Evolutionary conservation across 1,140 invertebrate genomes (phyloP), one percentile per base, ranked within the genome.

Genomic region (Phenacoccus solenopsis): DNA sequence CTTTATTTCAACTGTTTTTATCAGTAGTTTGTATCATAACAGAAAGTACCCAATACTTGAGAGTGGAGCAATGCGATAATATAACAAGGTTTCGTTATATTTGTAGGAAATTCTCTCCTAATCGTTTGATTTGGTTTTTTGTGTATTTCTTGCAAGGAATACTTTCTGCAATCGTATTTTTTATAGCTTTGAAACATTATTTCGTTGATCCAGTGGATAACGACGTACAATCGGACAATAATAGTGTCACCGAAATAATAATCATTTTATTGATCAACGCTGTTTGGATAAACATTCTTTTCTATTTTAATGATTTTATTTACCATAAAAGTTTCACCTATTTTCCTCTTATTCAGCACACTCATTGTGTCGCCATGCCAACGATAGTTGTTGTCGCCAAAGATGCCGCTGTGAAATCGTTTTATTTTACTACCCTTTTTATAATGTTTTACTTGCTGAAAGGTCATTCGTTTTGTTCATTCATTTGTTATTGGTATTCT

Each of bases 301-400:
- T 64, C 25, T 64, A 24, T 25, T 27, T 64, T 24, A 25, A 64
- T 3, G 59, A 64, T 25, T 64, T 27, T 10, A 27, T 64, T 16
- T 64, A 64, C 16, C 59, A 64, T 24, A 22, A 64, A 25, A 64
- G 59, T 64, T 64, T 64, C 59, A 64, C 22, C 4, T 64, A 64
- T 16, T 64, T 64, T 27, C 25, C 59, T 10, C 20, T 64, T 4
- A 16, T 64, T 10, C 59, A 64, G 16, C 21, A 64, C 10, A 64
- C 22, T 27, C 12, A 64, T 24, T 64, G 22, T 9, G 16, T 64
- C 4, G 9, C 25, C 3, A 64, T 64, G 25, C 59, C 59, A 16
- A 64, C 21, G 9, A 64, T 25, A 24, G 4, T 64, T 22, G 3
- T 64, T 4, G 25, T 27, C 20, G 59, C 59, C 16, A 64, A 64